Base-by-base conservation (phyloP, 2,797 vertebrate genomes). In the Neosalanx taihuensis region DNA sequence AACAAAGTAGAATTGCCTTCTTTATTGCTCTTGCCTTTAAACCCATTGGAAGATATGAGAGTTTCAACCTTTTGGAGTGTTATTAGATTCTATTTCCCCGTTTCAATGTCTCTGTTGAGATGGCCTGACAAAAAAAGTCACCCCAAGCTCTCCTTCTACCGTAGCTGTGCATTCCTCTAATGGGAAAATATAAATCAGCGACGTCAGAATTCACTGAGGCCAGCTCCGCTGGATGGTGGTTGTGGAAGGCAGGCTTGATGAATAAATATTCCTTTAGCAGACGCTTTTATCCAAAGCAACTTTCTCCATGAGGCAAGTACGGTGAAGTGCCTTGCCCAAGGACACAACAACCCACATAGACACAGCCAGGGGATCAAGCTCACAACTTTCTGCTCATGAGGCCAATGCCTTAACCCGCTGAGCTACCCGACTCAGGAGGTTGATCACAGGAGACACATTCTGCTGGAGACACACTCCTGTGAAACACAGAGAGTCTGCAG, bases 151-250 rank as follows among this genome's bases (percentile, higher is more conserved):
- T 81, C 73, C 73, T 69, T 76, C 61, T 71, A 72, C 85, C 76
- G 78, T 71, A 71, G 79, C 74, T 62, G 29, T 74, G 76, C 80
- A 80, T 79, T 72, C 64, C 72, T 84, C 79, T 84, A 84, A 83
- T 79, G 78, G 57, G 77, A 78, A 78, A 72, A 60, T 69, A 77
- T 76, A 84, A 83, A 84, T 83, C 78, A 65, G 61, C 71, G 75
- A 84, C 56, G 73, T 80, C 75, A 69, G 83, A 83, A 84, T 76
- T 67, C 49, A 60, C 77, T 77, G 68, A 67, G 73, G 33, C 15
- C 33, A 64, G 75, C 62, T 37, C 7, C 68, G 75, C 71, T 60
- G 57, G 76, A 79, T 69, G 71, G 72, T 71, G 72, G 68, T 72
- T 69, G 67, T 67, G 69, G 71, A 74, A 70, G 23, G 23, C 23